A percentile compares a stretch with the other conserved stretches of the same genome.
phyloP scores from a whole-genome alignment of 2,797 vertebrate genomes.

The Acanthurus leucopareius region DNA sequence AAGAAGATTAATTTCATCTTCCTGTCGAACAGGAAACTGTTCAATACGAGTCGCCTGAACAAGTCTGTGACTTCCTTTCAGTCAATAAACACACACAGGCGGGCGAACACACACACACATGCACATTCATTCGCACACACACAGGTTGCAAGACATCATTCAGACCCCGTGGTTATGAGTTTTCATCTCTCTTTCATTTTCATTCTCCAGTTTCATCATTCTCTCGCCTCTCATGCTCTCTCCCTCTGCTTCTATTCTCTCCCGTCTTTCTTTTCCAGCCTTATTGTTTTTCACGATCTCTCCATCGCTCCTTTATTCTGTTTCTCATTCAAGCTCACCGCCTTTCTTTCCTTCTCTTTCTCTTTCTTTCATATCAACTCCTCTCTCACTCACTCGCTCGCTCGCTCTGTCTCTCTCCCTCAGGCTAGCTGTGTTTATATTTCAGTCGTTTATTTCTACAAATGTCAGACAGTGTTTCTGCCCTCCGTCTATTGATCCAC shows the following conservation, averaged over 20 bases:
- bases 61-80: constrained; percentile 74
- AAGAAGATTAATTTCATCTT: constrained; percentile 77
- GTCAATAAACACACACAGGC: constrained; percentile 58
- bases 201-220: constrained; percentile 76
- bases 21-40: constrained; percentile 75
- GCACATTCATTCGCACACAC: constrained; percentile 33
- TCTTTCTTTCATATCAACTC: constrained; percentile 63
- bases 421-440: constrained; percentile 81
- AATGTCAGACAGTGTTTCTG: constrained; percentile 84
- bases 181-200: constrained; percentile 79
- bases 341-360: constrained; percentile 73
- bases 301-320: constrained; percentile 68
- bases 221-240: constrained; percentile 54
- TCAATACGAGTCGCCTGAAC: constrained; percentile 68
- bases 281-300: constrained; percentile 80
- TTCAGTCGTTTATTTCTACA: constrained; percentile 85
- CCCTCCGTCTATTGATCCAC: constrained; percentile 82
- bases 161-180: constrained; percentile 79
- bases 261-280: constrained; percentile 61
- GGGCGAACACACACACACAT: constrained; percentile 35
- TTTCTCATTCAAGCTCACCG: constrained; percentile 72
- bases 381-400: constrained; percentile 11
- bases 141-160: constrained; percentile 75
- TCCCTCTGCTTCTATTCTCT: constrained; percentile 44
- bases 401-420: constrained; percentile 61